Percentiles rank a stretch among this genome's conserved stretches.
phyloP scores from a whole-genome alignment of 2,888 invertebrate genomes.

The Blastobasis lacticolella region DNA sequence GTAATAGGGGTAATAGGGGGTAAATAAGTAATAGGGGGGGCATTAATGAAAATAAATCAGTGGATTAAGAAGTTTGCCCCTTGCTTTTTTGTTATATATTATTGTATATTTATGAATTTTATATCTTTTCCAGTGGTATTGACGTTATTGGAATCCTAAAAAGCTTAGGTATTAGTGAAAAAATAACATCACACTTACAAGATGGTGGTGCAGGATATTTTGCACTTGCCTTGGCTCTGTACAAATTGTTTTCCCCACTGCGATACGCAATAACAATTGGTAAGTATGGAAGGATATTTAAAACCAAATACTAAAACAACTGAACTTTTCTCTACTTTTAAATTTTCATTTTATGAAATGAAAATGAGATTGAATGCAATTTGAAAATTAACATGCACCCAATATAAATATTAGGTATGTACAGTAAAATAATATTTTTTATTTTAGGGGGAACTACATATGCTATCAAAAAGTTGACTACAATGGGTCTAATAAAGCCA shows the following conservation, averaged over 20 bases:
- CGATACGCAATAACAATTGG: constrained; percentile 95
- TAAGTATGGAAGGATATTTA: constrained; percentile 40
- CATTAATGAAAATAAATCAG: too few relatives aligned
- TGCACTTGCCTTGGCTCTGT: constrained; percentile 92
- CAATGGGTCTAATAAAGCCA: constrained; percentile 88
- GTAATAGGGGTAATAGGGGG: not conserved
- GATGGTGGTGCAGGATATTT: constrained; percentile 90
- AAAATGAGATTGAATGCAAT: not conserved
- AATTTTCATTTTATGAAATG: not conserved
- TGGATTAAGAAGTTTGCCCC: too few relatives aligned
- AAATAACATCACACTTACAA: constrained; percentile 81
- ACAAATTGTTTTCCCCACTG: constrained; percentile 93
- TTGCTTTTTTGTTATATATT: constrained; percentile 1
- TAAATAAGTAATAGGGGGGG: not conserved
- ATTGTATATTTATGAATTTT: not conserved
- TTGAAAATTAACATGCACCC: not conserved
- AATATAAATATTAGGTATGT: constrained; percentile 5
- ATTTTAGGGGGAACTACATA: constrained; percentile 86
- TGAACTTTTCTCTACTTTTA: not conserved
- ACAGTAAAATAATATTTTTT: constrained; percentile 1
- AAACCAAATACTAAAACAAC: not conserved
- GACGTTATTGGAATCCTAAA: constrained; percentile 89
- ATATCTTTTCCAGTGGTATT: constrained; percentile 83
- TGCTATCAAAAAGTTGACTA: constrained; percentile 86
- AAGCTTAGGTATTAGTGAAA: constrained; percentile 84